phyloP scores from a whole-genome alignment of 2,797 vertebrate genomes.

The Calcarius lapponicus region DNA sequence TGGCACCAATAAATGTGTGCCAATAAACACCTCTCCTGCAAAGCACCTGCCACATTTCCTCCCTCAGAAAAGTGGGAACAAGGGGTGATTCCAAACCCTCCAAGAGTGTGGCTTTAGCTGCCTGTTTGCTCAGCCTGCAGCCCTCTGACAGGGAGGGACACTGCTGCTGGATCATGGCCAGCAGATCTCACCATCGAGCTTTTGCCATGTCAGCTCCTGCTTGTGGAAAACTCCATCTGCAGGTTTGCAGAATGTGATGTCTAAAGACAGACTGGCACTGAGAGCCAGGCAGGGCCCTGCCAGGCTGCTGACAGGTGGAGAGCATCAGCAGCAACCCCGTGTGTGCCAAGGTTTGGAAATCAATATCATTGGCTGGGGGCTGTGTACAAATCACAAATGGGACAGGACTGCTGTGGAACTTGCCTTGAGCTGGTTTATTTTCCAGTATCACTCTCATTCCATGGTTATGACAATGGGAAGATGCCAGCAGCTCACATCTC shows the following conservation, averaged over 20 bases:
- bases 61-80: background rate
- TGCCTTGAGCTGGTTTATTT: no score
- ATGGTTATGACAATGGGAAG: no score
- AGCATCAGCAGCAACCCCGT: background rate
- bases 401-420: no score
- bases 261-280: background rate
- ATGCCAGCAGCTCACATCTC: no score
- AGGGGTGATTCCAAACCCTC: background rate
- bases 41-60: background rate
- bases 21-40: background rate
- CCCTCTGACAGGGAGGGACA: background rate
- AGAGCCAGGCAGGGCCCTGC: background rate
- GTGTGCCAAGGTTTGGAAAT: background rate
- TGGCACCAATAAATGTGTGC: background rate
- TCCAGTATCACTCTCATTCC: no score
- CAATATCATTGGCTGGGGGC: no score
- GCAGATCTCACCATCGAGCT: background rate
- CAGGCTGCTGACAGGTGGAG: background rate
- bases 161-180: background rate
- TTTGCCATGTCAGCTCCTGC: background rate
- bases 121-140: background rate
- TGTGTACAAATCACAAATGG: no score
- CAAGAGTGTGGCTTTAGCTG: background rate
- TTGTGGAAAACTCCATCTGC: slow-evolving; percentile 41
- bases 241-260: slow-evolving; percentile 5